Percentiles rank a stretch among this genome's conserved stretches.
Evolutionary conservation across 2,797 vertebrate species (phyloP).

Genomic region (Sylvia borin): DNA sequence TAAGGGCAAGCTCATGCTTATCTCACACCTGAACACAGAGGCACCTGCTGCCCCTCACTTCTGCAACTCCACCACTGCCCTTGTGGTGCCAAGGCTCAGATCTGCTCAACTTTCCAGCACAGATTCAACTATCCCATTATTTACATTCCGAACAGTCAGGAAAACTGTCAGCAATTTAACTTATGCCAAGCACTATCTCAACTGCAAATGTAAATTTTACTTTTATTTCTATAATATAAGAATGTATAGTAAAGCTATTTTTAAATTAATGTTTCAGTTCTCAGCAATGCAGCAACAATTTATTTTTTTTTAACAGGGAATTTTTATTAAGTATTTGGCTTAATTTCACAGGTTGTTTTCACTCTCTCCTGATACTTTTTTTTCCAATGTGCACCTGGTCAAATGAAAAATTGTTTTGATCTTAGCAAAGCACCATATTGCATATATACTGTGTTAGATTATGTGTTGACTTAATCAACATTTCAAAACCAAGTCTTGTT

Average conservation of each 20-base stretch:
- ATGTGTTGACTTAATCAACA: not conserved
- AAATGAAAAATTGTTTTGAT: not conserved
- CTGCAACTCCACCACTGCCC: not conserved
- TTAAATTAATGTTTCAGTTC: not conserved
- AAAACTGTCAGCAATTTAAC: not conserved
- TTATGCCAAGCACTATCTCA: not conserved
- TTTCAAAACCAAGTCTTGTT: not conserved
- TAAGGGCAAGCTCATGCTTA: not conserved
- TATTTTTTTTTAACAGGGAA: not conserved
- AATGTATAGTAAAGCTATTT: not conserved
- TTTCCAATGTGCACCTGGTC: not conserved
- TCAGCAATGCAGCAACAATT: not conserved
- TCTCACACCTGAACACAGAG: not conserved
- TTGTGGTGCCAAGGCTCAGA: not conserved
- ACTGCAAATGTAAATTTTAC: not conserved
- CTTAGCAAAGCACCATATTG: not conserved
- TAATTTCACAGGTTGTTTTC: not conserved
- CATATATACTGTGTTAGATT: not conserved
- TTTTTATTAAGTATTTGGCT: not conserved
- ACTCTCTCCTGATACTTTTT: not conserved
- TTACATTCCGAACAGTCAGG: not conserved
- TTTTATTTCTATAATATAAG: not conserved
- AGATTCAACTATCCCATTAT: not conserved
- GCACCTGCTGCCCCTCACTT: not conserved
- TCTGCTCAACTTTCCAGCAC: not conserved